These are phyloP conservation scores for Lycopodina hypogea DNA, from an alignment of 37 sponge, comb jelly and placozoan genomes.

Conservation along the genomic window DNA sequence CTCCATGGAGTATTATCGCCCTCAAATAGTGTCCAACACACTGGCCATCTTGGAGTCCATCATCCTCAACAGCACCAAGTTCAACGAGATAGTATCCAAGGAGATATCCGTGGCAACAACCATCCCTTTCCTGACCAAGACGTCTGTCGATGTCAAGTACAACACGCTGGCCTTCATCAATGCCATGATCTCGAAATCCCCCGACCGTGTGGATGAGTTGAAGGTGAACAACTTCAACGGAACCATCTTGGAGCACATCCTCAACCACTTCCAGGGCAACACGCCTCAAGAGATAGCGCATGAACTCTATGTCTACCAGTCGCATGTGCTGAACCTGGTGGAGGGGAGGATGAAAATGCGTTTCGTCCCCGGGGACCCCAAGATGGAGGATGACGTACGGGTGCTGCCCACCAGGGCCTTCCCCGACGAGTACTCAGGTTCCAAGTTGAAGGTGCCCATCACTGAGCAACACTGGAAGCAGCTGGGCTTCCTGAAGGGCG, in stretches of 20 bases:
- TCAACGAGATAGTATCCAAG: conserved; percentile 32
- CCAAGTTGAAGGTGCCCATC: conserved; percentile 7
- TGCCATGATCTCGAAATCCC: conserved; percentile 63
- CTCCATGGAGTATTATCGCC: conserved; percentile 23
- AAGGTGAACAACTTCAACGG: conserved; percentile 23
- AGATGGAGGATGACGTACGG: conserved; percentile 56
- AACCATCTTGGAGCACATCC: conserved; percentile 15
- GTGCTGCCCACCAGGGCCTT: conserved; percentile 60
- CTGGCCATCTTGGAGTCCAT: conserved; percentile 74
- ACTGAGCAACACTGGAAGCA: conserved; percentile 75
- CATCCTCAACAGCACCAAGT: conserved; percentile 54
- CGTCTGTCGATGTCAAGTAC: conserved; percentile 48
- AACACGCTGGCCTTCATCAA: conserved; percentile 74
- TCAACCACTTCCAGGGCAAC: conserved; percentile 37
- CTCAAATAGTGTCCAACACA: conserved; percentile 47
- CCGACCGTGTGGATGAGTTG: conserved; percentile 30
- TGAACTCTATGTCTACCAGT: conserved; percentile 79
- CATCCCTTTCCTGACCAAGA: conserved; percentile 32
- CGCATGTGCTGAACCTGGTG: conserved; percentile 53
- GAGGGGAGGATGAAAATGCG: conserved; percentile 53
- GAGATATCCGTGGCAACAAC: conserved; percentile 44
- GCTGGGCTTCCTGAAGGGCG: conserved; percentile 73
- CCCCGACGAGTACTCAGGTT: conserved; percentile 65
- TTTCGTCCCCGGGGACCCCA: conserved; percentile 41
- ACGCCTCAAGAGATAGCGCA: conserved; percentile 75